A percentile compares a stretch with the other conserved stretches of the same genome.
Conservation (phyloP, 2,888 invertebrate genomes). For the Galeopsomyia nigrocyanea region DNA sequence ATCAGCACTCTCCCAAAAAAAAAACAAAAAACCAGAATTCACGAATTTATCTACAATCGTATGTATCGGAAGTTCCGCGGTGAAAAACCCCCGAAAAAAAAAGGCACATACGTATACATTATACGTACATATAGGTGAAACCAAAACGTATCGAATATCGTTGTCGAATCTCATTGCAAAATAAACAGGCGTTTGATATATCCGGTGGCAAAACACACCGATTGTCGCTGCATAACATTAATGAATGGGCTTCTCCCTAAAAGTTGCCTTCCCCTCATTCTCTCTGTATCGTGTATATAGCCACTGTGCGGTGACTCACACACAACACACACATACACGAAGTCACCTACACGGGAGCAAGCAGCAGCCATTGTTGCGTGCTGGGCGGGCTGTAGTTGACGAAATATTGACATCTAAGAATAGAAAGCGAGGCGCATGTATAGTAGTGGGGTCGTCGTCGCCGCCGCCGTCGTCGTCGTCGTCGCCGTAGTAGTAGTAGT, state of each 20-base stretch:
- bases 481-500: conserved; percentile 27
- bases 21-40: too few species aligned
- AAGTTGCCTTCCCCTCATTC: conserved; percentile 34
- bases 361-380: conserved; percentile 56
- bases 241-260: conserved; percentile 45
- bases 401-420: conserved; percentile 68
- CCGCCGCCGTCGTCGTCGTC: conserved; percentile 38
- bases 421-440: conserved; percentile 57
- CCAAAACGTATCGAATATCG: too few species aligned
- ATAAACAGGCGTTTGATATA: too few species aligned
- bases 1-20: too few species aligned
- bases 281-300: not conserved
- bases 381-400: conserved; percentile 63
- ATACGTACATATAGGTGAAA: too few species aligned
- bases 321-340: conserved; percentile 31
- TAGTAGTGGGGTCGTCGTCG: conserved; percentile 52
- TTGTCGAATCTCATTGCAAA: too few species aligned
- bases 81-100: too few species aligned
- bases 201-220: conserved; percentile 14
- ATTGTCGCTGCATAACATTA: conserved; percentile 48
- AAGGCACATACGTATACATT: too few species aligned
- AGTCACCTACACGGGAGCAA: conserved; percentile 7
- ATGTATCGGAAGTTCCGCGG: too few species aligned
- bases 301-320: conserved; percentile 4
- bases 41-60: too few species aligned